Evolutionary conservation across 1,140 invertebrate species (phyloP).

Genomic region (Microvelia longipes): DNA sequence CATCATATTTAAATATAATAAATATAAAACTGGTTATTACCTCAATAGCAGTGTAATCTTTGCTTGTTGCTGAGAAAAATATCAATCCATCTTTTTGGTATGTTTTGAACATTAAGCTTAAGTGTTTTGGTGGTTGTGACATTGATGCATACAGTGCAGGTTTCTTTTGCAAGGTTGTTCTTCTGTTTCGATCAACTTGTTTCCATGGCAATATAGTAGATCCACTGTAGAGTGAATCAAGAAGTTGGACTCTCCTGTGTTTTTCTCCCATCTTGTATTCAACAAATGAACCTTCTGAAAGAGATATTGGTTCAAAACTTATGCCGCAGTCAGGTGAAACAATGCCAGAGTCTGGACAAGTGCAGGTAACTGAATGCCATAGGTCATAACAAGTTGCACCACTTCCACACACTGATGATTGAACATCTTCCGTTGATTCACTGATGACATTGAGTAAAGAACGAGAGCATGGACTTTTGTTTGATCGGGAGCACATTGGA

Average conservation of each 20-base stretch:
- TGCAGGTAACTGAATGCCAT: constrained; percentile 57
- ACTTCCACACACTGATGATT: constrained; percentile 39
- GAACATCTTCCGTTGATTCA: constrained; percentile 25
- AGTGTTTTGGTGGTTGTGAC: constrained; percentile 42
- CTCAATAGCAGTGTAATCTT: constrained; percentile 71
- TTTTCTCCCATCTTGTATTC: constrained; percentile 69
- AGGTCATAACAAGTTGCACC: constrained; percentile 60
- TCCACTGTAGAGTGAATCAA: constrained; percentile 58
- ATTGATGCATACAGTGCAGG: constrained; percentile 7
- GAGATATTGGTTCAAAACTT: constrained; percentile 60
- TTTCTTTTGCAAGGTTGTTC: constrained; percentile 2
- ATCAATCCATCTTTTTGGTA: constrained; percentile 56
- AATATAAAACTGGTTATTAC: no score
- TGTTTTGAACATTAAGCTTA: constrained; percentile 71
- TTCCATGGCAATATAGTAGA: constrained; percentile 44
- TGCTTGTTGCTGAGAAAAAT: constrained; percentile 67
- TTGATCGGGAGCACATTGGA: constrained; percentile 50
- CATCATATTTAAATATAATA: no score
- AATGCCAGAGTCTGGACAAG: constrained; percentile 43
- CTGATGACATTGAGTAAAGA: constrained; percentile 13
- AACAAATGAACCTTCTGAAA: constrained; percentile 52
- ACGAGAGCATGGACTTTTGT: constrained; percentile 38
- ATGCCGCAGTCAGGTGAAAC: constrained; percentile 60
- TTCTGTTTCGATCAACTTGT: constrained; percentile 12
- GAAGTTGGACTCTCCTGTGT: constrained; percentile 64